Evolutionary conservation across 1,140 invertebrate genomes (phyloP).

Genomic region (Philaenus spumarius): DNA sequence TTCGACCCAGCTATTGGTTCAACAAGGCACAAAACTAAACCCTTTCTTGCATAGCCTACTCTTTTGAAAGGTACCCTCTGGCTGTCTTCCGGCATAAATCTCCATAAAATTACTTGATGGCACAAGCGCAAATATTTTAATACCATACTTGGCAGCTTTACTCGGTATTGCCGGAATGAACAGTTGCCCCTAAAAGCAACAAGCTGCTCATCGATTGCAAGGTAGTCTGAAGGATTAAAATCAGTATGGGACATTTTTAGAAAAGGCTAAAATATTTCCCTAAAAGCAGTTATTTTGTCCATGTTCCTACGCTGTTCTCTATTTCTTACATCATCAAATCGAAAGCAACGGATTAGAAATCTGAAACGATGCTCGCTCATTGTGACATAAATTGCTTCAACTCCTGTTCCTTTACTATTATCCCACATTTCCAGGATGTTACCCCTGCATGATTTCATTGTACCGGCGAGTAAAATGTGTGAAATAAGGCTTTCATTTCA

Average conservation of each 20-base stretch:
- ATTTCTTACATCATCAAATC: neutral
- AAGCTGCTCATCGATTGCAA: neutral
- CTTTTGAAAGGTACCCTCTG: neutral
- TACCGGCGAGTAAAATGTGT: neutral
- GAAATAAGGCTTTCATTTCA: neutral
- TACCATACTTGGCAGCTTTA: neutral
- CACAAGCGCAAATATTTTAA: neutral
- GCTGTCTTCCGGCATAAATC: neutral
- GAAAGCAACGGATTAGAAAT: neutral
- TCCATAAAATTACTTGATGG: neutral
- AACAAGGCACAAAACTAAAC: neutral
- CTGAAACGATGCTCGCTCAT: neutral
- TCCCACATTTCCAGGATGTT: neutral
- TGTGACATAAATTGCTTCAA: too few species aligned
- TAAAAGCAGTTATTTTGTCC: neutral
- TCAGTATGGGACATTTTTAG: neutral
- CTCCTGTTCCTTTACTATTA: too few species aligned
- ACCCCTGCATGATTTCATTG: neutral
- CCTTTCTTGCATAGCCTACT: neutral
- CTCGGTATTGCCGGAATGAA: neutral
- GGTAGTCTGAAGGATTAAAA: slow-evolving; percentile 2
- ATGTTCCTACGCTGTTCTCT: neutral
- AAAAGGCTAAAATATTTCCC: neutral
- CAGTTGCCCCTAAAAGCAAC: neutral
- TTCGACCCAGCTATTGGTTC: neutral